These are phyloP conservation scores for Loriculus beryllinus DNA, from an alignment of 2,797 vertebrate genomes.

Conservation along the genomic window DNA sequence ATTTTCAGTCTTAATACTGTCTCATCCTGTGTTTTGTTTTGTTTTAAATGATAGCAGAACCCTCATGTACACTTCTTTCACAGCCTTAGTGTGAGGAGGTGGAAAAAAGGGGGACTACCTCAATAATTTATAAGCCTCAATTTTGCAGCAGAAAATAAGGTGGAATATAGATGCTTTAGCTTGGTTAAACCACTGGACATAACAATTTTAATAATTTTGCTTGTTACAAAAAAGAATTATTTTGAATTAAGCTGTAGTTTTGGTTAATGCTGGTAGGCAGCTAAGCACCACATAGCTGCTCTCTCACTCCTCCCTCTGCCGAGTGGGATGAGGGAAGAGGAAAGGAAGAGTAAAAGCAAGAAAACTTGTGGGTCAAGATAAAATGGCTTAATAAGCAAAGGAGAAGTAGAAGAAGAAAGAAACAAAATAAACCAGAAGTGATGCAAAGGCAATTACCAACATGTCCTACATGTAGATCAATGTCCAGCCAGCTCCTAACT, in stretches of 20 bases:
- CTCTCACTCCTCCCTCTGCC: background rate
- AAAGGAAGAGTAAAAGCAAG: background rate
- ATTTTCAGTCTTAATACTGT: background rate
- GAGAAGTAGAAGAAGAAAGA: background rate
- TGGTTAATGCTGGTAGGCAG: background rate
- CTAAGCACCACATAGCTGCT: background rate
- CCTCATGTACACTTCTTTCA: background rate
- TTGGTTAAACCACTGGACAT: background rate
- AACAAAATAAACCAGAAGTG: background rate
- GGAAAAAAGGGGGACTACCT: background rate
- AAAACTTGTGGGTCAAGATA: background rate
- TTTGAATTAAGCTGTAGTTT: background rate
- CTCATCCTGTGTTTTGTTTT: background rate
- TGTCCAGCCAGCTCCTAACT: background rate
- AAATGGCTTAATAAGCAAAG: background rate
- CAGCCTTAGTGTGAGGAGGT: background rate
- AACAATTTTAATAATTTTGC: background rate
- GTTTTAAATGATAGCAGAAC: background rate
- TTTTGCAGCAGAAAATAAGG: background rate
- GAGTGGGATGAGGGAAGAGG: background rate
- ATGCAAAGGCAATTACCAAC: background rate
- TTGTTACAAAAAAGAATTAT: background rate
- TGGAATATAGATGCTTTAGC: background rate
- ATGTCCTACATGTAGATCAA: fast-evolving
- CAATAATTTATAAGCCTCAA: background rate